Evolutionary conservation across 2,113 vertebrate species (phyloP), one percentile per base, ranked within the genome.

Genomic region (Cyanoderma ruficeps): DNA sequence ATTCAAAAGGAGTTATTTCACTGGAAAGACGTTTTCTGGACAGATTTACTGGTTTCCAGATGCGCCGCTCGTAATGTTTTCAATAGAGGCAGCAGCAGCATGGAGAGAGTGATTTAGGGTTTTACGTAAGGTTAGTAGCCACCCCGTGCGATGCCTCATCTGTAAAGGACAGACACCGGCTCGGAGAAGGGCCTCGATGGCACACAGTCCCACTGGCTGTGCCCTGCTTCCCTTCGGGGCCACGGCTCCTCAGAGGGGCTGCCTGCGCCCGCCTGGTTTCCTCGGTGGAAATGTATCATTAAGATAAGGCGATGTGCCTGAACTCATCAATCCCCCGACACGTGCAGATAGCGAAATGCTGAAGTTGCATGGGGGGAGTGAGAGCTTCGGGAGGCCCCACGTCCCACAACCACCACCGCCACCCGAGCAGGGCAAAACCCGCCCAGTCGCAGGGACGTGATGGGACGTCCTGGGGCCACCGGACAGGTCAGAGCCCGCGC

Each of bases 1-100:
- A 90, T 92, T 96, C 95, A 94, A 84, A 83, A 89, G 76, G 89
- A 93, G 80, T 93, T 85, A 82, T 95, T 96, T 94, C 85, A 78
- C 89, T 55, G 90, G 82, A 83, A 97, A 97, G 95, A 69, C 35
- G 37, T 68, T 92, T 94, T 96, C 96, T 83, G 89, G 91, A 94
- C 87, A 96, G 90, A 97, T 96, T 78, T 89, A 92, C 86, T 47
- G 81, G 68, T 96, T 98, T 97, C 96, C 94, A 95, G 97, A 97
- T 97, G 97, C 89, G 46, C 79, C 5, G 56, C 93, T 97, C 94
- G 49, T 97, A 96, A 97, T 96, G 94, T 96, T 96, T 97, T 97
- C 96, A 95, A 78, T 72, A 87, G 83, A 89, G 92, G 95, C 95
- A 77, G 92, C 47, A 37, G 84, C 50, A 74, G 90, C 92, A 88